These are phyloP conservation scores for Cyclura pinguis DNA, from an alignment of 2,797 vertebrate genomes.

Conservation along the genomic window DNA sequence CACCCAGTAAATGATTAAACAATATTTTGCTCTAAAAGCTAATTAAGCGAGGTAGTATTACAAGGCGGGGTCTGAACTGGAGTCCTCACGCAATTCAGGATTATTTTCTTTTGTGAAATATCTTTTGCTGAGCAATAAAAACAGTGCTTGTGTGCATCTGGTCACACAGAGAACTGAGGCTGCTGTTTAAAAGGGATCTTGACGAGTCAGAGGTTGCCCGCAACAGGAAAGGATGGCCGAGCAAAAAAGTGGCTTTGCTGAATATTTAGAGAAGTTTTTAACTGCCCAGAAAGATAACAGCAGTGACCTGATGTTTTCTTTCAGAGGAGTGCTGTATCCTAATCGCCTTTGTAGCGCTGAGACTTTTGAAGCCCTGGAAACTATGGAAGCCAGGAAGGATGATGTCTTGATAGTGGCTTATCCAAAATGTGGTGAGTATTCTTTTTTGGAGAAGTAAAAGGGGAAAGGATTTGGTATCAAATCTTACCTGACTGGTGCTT, in stretches of 20 bases:
- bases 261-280: slow-evolving; percentile 25
- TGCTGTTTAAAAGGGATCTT: not conserved
- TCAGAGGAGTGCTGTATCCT: slow-evolving; percentile 81
- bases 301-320: slow-evolving; percentile 76
- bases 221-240: not conserved
- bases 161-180: too few relatives aligned
- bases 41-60: not conserved
- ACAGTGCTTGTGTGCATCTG: not conserved
- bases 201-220: not conserved
- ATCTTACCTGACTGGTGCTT: not conserved
- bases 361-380: slow-evolving; percentile 75
- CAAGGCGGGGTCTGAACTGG: not conserved
- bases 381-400: slow-evolving; percentile 78
- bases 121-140: not conserved
- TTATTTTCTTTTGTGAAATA: not conserved
- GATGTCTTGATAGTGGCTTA: slow-evolving; percentile 84
- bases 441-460: not conserved
- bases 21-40: not conserved
- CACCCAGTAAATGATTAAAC: not conserved
- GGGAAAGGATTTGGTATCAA: not conserved
- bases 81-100: not conserved
- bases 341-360: slow-evolving; percentile 74
- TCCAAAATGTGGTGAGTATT: slow-evolving; percentile 86
- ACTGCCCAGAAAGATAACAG: slow-evolving; percentile 65
- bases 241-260: not conserved